Evolutionary conservation across 1,140 invertebrate genomes (phyloP).

Genomic region (Mesaphorura yosii): DNA sequence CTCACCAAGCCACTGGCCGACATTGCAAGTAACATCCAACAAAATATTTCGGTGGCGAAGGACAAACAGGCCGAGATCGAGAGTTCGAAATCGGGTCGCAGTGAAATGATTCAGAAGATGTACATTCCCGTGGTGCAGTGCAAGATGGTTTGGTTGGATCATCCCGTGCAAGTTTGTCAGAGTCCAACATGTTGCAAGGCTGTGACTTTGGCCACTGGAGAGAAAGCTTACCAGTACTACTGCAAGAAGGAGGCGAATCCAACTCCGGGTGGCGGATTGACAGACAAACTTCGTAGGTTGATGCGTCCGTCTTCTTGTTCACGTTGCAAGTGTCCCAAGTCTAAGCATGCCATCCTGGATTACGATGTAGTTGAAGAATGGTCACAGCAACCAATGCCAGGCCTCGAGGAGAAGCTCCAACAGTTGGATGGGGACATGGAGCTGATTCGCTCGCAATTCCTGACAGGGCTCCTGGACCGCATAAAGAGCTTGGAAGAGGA

Average conservation of each 20-base stretch:
- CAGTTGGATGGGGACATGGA: not conserved
- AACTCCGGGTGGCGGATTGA: too few species aligned
- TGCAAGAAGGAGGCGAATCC: not conserved
- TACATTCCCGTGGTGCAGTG: too few species aligned
- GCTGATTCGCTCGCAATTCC: not conserved
- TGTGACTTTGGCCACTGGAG: not conserved
- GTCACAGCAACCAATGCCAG: not conserved
- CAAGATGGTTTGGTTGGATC: too few species aligned
- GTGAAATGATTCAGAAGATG: too few species aligned
- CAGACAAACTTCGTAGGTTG: too few species aligned
- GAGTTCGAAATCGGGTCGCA: not conserved
- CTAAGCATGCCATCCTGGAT: not conserved
- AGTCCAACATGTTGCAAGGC: not conserved
- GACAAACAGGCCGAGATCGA: not conserved
- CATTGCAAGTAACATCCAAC: constrained; percentile 6
- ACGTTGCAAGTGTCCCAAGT: not conserved
- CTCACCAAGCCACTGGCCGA: constrained; percentile 10
- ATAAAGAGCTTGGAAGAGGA: constrained; percentile 11
- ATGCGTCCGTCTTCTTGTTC: too few species aligned
- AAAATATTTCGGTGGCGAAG: not conserved
- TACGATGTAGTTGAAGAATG: not conserved
- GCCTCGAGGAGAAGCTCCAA: not conserved
- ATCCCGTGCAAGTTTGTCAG: too few species aligned
- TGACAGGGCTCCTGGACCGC: not conserved
- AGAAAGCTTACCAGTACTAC: not conserved